A percentile compares a stretch with the other conserved stretches of the same genome.
These are phyloP conservation scores for Acanthacorydalis orientalis DNA, from an alignment of 2,888 invertebrate genomes.

Conservation along the genomic window DNA sequence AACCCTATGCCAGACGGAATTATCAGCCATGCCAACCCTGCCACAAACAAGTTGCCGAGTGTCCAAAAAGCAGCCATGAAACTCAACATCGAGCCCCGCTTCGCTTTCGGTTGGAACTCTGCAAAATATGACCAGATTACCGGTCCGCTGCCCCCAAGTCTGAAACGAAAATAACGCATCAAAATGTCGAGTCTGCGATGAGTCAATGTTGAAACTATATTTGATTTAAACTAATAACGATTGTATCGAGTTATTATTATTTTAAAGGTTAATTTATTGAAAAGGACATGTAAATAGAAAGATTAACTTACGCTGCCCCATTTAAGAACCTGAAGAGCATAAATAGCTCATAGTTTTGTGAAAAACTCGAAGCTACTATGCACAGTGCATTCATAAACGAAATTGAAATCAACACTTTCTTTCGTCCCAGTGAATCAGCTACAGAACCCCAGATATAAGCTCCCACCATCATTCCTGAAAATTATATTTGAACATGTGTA, in stretches of 20 bases:
- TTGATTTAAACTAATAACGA: too few species aligned
- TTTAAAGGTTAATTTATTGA: too few species aligned
- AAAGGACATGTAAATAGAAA: too few species aligned
- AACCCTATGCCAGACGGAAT: conserved; percentile 61
- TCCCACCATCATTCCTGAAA: conserved; percentile 74
- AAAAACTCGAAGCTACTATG: conserved; percentile 80
- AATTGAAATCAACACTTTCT: conserved; percentile 75
- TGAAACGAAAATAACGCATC: conserved; percentile 28
- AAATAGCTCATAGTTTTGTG: conserved; percentile 74
- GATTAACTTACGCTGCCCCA: conserved; percentile 73
- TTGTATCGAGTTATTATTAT: too few species aligned
- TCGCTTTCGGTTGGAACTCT: conserved; percentile 83
- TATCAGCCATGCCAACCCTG: conserved; percentile 64
- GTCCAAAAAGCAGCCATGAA: conserved; percentile 95
- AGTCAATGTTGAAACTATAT: too few species aligned
- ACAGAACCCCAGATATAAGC: conserved; percentile 87
- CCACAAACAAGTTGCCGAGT: conserved; percentile 79
- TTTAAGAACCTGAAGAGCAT: conserved; percentile 82
- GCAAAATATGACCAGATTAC: conserved; percentile 93
- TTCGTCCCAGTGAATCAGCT: conserved; percentile 75
- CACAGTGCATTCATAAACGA: conserved; percentile 80
- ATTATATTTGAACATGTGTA: not conserved
- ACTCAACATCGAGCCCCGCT: conserved; percentile 81
- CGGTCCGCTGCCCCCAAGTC: conserved; percentile 76
- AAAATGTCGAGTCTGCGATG: too few species aligned